Evolutionary conservation across 2,113 vertebrate genomes (phyloP), one percentile per base, ranked within the genome.

Genomic region (Mesocricetus auratus): DNA sequence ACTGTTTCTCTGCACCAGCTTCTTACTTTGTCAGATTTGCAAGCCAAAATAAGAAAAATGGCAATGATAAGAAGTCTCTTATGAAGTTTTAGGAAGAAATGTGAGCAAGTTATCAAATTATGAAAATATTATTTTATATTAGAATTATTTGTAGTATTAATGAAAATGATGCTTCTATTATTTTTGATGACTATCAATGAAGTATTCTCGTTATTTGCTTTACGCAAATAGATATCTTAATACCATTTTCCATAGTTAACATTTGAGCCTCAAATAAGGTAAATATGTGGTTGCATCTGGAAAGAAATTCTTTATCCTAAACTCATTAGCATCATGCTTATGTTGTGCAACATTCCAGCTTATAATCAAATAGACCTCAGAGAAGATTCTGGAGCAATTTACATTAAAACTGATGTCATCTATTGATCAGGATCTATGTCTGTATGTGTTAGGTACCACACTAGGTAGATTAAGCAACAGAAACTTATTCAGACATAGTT

Each of bases 401-500:
- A 68, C 36, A 56, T 86, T 92, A 78, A 92, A 94, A 89, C 15
- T 42, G 8, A 31, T 86, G 19, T 90, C 31, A 56, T 81, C 45
- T 94, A 8, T 86, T 92, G 66, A 79, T 58, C 58, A 60, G 19
- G 21, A 36, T 66, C n/a, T 94, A 19, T 15, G 58, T 92, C 33
- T 26, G 13, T 62, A 73, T 47, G 12, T 16, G 26, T 56, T 89
- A 96, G 69, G 12, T 47, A 71, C 42, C 68, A 89, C 19, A 78
- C 21, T 4, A 68, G 29, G 47, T 85, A 12, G 3, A 42, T 93
- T 73, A 82, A 77, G 85, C 24, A 92, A 71, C 1, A 89, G 50
- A 91, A 87, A 94, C 81, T 36, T 89, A 56, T 93, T 88, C 86
- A 75, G 39, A 29, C 15, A 81, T 56, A 89, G 31, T 94, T 96